Conservation (phyloP, 2,113 vertebrate species). For the Oostethus manadensis region DNA sequence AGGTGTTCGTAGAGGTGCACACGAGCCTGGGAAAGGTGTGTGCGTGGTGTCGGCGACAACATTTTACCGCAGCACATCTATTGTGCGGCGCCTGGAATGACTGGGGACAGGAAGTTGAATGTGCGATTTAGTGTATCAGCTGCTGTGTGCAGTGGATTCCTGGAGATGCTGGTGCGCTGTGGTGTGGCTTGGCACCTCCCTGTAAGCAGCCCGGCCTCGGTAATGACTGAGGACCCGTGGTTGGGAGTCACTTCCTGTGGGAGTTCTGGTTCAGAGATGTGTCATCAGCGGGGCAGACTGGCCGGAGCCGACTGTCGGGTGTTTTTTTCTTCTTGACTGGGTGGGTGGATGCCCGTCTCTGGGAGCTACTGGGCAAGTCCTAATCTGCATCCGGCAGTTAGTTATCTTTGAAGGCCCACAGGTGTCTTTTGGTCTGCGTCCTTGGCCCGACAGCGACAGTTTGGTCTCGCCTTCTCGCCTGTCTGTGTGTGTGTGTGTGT, state of each 20-base stretch:
- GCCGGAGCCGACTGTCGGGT: conserved; percentile 55
- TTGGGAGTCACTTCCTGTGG: conserved; percentile 71
- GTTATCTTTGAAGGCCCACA: conserved; percentile 52
- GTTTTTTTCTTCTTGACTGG: conserved; percentile 43
- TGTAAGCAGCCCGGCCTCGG: conserved; percentile 37
- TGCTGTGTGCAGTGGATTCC: conserved; percentile 16
- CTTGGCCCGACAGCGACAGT: conserved; percentile 33
- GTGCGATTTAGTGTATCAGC: conserved; percentile 14
- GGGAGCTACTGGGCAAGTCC: conserved; percentile 28
- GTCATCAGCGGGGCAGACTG: conserved; percentile 62
- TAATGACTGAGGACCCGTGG: conserved; percentile 65
- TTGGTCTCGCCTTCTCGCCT: conserved; percentile 11
- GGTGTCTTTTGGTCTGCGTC: conserved; percentile 47
- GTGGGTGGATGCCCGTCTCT: conserved; percentile 24
- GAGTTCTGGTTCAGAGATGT: conserved; percentile 60
- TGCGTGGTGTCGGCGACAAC: no score
- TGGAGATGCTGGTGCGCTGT: conserved; percentile 22
- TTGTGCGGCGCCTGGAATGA: conserved; percentile 3
- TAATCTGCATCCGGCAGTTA: conserved; percentile 40
- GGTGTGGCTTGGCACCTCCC: conserved; percentile 53
- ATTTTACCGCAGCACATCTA: conserved; percentile 33
- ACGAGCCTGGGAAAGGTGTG: conserved; percentile 35
- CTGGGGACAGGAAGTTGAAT: conserved; percentile 15
- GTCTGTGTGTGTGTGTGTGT: conserved; percentile 47
- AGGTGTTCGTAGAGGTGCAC: conserved; percentile 64